Base-by-base conservation (phyloP, 2,797 vertebrate genomes). In the Neoniphon sammara region DNA sequence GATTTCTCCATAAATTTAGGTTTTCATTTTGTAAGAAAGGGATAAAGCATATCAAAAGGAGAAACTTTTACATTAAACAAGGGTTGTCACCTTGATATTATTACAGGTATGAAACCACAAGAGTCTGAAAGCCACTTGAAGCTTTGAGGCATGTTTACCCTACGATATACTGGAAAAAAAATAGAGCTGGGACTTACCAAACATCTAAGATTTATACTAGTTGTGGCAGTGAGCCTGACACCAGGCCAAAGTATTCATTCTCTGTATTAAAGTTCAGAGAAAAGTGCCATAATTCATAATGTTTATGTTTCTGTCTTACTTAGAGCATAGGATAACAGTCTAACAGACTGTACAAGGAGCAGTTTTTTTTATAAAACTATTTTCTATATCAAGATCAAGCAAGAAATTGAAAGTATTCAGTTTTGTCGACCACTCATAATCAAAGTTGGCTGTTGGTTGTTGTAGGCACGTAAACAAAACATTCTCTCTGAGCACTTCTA, bases 21-120 rank as follows among this genome's bases (percentile, higher is more conserved):
- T 56, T 59, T 64, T 70, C 1, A 44, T 73, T 77, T 70, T 50
- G 9, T 69, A 62, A 65, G 23, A 53, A 70, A 68, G 50, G 73
- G 52, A 71, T 52, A 12, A 25, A n/a, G 46, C 12, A 49, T 68
- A 64, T 70, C 31, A 47, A 66, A 64, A 74, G 12, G 50, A 79
- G 50, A 67, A 53, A 71, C 56, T 55, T 23, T 20, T 52, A 49
- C 27, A 15, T 11, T 23, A 8, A 50, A 44, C 4, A 27, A 21
- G 17, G 25, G 8, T 36, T 71, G 8, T 39, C 8, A 39, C 36
- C 36, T 39, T 39, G 47, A 49, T 49, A 20, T 49, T 49, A n/a
- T 18, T 49, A n/a, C 56, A 36, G 18, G 36, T 62, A 56, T 67
- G n/a, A 72, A 72, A 70, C 61, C 46, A 67, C 52, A 65, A 30